phyloP scores from a whole-genome alignment of 2,888 invertebrate species.

The Sesamia inferens region DNA sequence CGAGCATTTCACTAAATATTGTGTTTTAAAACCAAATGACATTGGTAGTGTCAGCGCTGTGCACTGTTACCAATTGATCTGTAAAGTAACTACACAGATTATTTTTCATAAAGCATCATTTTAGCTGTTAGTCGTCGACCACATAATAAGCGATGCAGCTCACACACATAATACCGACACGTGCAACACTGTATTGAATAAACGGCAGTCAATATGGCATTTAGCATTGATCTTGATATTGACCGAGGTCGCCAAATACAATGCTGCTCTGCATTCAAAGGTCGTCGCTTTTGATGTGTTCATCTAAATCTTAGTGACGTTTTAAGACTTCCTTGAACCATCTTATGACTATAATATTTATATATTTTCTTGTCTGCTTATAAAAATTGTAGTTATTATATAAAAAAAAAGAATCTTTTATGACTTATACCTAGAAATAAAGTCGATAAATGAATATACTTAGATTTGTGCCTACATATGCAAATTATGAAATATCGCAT shows the following conservation, averaged over 20 bases:
- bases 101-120: not conserved
- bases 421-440: not conserved
- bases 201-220: conserved; percentile 25
- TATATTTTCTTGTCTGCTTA: no score
- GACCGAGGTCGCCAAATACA: not conserved
- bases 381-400: no score
- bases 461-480: not conserved
- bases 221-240: conserved; percentile 40
- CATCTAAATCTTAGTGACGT: not conserved
- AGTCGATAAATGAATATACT: not conserved
- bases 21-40: not conserved
- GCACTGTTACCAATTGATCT: not conserved
- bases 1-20: not conserved
- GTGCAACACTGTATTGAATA: conserved; percentile 42
- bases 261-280: conserved; percentile 13
- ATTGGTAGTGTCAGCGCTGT: not conserved
- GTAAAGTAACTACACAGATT: not conserved
- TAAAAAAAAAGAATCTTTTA: not conserved
- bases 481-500: no score
- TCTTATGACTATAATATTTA: not conserved
- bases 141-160: conserved; percentile 14
- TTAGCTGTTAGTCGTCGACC: not conserved
- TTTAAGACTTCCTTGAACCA: not conserved
- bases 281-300: not conserved
- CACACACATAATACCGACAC: no score